Percentiles rank a stretch among this genome's conserved stretches.
Evolutionary conservation across 1,140 invertebrate genomes (phyloP).

Genomic region (Aphelinus atriplicis): DNA sequence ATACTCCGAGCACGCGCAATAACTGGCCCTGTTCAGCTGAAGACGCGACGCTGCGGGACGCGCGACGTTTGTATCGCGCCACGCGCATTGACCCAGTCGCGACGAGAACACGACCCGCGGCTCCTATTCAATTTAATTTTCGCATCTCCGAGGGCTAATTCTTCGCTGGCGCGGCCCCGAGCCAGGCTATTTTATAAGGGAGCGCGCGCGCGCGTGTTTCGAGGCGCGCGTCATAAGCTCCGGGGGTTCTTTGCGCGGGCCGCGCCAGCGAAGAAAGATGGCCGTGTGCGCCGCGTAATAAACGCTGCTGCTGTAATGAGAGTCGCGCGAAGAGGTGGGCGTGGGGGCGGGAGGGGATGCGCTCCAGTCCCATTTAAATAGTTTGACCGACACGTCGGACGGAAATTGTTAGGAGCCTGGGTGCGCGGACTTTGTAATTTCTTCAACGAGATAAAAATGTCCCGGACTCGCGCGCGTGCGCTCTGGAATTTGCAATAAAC

Average conservation of each 20-base stretch:
- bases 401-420: neutral
- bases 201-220: neutral
- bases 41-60: too few species aligned
- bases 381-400: constrained; percentile 1
- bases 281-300: neutral
- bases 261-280: too few species aligned
- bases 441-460: too few species aligned
- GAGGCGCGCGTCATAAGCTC: neutral
- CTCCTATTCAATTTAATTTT: constrained; percentile 9
- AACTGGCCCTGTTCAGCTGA: too few species aligned
- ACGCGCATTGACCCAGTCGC: too few species aligned
- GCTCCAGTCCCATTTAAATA: neutral
- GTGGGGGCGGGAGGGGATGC: neutral
- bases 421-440: neutral
- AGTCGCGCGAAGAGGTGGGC: neutral
- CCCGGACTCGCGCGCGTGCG: too few species aligned
- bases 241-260: neutral
- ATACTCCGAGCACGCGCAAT: too few species aligned
- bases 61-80: too few species aligned
- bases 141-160: neutral
- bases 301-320: neutral
- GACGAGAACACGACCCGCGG: constrained; percentile 9
- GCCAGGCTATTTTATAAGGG: neutral
- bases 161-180: neutral
- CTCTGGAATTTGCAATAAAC: neutral